Base-by-base conservation (phyloP, 2,888 invertebrate genomes). In the Corbicula japonica region DNA sequence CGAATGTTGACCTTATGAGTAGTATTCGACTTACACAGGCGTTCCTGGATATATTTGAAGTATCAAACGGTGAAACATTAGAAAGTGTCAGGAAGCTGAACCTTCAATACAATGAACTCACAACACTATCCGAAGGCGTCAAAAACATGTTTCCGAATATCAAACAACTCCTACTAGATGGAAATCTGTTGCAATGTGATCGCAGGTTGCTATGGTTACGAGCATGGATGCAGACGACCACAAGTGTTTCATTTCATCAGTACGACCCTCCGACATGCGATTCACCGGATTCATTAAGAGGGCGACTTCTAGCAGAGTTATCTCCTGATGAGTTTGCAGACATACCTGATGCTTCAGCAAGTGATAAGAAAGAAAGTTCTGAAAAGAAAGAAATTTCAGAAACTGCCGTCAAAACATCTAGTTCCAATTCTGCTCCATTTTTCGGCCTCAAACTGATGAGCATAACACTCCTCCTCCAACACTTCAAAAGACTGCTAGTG, bases 111-210 rank as follows among this genome's bases (percentile, higher is more conserved):
- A 95, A 95, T 77, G 95, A 95, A 80, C 94, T 97, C 88, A 95
- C 95, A 68, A 94, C 94, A 82, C 94, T 97, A 66, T 95, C 96
- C 82, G 95, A 95, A 72, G 96, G 96, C 91, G 94, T 97, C 73
- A 93, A 96, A 61, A 95, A 95, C 89, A 95, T 96, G 90, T 94
- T 97, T 83, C 96, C 96, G 0, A 95, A 96, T 90, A 92, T 97
- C 62, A 95, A 95, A 86, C 94, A 95, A 26, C 93, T 97, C 60
- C 95, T 96, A 86, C 92, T 97, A 72, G 95, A 95, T 71, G 96
- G 96, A 5, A 97, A 97, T 92, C 94, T 95, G 30, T 95, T 97
- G 93, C 95, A 96, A 89, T 97, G 97, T 92, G 91, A 93, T 73
- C 83, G 87, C 12, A 89, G 91, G 28, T 86, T 94, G 46, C 80